Evolutionary conservation across 2,888 invertebrate genomes (phyloP), one percentile per base, ranked within the genome.

Genomic region (Bimastos eiseni): DNA sequence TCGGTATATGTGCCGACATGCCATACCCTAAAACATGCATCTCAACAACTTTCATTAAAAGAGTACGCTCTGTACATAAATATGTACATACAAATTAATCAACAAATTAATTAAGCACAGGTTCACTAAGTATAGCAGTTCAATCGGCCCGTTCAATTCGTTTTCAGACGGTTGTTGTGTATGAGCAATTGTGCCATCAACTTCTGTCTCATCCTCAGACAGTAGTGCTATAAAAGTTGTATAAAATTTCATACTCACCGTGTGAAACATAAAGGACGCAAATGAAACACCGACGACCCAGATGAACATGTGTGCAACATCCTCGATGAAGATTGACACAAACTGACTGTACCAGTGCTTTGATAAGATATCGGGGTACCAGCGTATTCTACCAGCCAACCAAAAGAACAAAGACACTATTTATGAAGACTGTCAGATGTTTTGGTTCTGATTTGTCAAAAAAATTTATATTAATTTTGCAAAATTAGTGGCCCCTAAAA

Each of bases 361-460:
- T 19, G 94, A 94, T n/a, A 93, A 92, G 24, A 92, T 92, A n/a
- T 91, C 90, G 30, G 93, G 93, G 91, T 93, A 94, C 94, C 94
- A 94, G 36, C 94, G 93, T 15, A 94, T 92, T n/a, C 94, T 94
- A 91, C 36, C 70, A n/a, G 70, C 30, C 38, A 90, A 33, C 34
- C n/a, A 90, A 37, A 41, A 37, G 24, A 55, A 90, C 41, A 89
- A n/a, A 55, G n/a, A 37, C 89, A 44, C 5, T 33, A 41, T 38
- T 11, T 13, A 84, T 86, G 38, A n/a, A 90, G 41, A 24, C 37
- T 11, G 33, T 19, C 36, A 37, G 44, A 41, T 88, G 17, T 33
- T 30, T 37, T n/a, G 41, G 49, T n/a, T n/a, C n/a, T n/a, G n/a
- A n/a, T n/a, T n/a, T n/a, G n/a, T n/a, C n/a, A n/a, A n/a, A n/a